These are phyloP conservation scores for Bubo blakistoni DNA, from an alignment of 2,113 vertebrate species.

Conservation along the genomic window DNA sequence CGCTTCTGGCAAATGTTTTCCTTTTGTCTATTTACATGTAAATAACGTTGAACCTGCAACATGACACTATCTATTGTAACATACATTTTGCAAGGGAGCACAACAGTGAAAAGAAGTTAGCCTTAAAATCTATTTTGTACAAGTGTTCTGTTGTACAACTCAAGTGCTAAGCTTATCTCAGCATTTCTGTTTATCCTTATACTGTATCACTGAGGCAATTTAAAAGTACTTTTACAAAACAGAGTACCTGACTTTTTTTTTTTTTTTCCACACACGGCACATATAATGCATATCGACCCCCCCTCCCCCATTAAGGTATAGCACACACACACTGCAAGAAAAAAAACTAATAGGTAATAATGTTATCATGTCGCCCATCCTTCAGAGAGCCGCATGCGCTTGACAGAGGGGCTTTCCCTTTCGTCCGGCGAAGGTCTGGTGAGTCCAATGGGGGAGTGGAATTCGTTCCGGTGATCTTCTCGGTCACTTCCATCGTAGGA, in stretches of 20 bases:
- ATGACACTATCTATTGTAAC: conserved; percentile 99
- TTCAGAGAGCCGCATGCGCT: conserved; percentile 96
- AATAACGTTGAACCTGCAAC: conserved; percentile 99
- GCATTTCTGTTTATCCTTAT: conserved; percentile 87
- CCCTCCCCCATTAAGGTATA: conserved; percentile 88
- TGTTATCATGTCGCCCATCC: conserved; percentile 98
- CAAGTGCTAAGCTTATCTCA: conserved; percentile 94
- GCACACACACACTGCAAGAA: conserved; percentile 90
- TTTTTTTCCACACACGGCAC: conserved; percentile 88
- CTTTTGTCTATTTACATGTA: conserved; percentile 98
- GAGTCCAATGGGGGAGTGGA: conserved; percentile 98
- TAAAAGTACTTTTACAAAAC: conserved; percentile 97
- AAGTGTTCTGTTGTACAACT: conserved; percentile 91
- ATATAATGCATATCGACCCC: conserved; percentile 96
- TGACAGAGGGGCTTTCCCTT: conserved; percentile 97
- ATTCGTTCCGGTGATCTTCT: conserved; percentile 95
- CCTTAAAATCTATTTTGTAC: conserved; percentile 97
- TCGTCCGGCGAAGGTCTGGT: conserved; percentile 92
- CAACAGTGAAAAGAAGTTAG: conserved; percentile 93
- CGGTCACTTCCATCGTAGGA: conserved; percentile 97
- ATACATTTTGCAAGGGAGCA: conserved; percentile 99
- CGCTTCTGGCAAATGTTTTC: conserved; percentile 85
- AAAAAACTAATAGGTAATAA: conserved; percentile 76
- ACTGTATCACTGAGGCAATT: conserved; percentile 96
- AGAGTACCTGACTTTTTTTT: conserved; percentile 97